Evolutionary conservation across 2,797 vertebrate genomes (phyloP).

Genomic region (Mycteria americana): DNA sequence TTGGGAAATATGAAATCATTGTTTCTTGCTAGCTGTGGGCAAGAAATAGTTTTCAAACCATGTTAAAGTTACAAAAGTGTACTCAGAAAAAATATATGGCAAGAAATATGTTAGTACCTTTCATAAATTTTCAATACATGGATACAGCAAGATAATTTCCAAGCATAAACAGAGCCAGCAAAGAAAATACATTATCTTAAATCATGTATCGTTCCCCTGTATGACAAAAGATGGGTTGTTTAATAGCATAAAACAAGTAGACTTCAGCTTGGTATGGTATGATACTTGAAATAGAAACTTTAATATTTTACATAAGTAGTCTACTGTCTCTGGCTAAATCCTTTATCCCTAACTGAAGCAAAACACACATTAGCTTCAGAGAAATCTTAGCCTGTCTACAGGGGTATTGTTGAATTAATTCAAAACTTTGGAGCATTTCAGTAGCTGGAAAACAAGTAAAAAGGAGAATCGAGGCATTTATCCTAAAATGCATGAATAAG

Average conservation of each 20-base stretch:
- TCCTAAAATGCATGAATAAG: not conserved
- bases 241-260: conserved; percentile 21
- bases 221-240: conserved; percentile 17
- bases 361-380: not conserved
- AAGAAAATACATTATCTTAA: conserved; percentile 45
- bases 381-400: not conserved
- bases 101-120: conserved; percentile 32
- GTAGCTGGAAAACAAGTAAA: not conserved
- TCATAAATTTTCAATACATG: conserved; percentile 45
- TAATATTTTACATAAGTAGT: not conserved
- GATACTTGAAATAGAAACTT: not conserved
- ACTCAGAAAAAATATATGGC: not conserved
- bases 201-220: not conserved
- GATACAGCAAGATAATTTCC: conserved; percentile 51
- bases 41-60: conserved; percentile 46
- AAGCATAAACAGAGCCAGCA: conserved; percentile 30
- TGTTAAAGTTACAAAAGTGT: conserved; percentile 37
- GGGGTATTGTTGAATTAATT: not conserved
- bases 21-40: conserved; percentile 58
- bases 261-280: not conserved
- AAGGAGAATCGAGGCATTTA: not conserved
- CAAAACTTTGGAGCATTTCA: not conserved
- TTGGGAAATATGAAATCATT: conserved; percentile 53
- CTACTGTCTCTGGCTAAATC: not conserved
- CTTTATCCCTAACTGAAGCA: not conserved